These are phyloP conservation scores for Gambelia wislizenii DNA, from an alignment of 2,797 vertebrate species.

Conservation along the genomic window DNA sequence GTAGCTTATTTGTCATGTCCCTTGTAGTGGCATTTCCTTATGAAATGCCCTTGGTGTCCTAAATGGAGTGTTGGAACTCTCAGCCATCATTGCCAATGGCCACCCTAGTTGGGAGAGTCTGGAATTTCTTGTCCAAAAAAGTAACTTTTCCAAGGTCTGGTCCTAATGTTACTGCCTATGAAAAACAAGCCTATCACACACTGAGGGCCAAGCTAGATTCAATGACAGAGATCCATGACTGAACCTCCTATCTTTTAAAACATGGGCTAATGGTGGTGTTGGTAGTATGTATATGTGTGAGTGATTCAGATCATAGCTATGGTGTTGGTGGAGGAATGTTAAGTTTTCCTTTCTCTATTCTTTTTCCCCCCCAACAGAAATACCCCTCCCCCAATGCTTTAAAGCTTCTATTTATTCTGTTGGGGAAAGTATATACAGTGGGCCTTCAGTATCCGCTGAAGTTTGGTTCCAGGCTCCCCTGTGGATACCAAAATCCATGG, in stretches of 20 bases:
- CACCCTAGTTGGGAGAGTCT: not conserved
- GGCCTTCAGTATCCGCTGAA: no score
- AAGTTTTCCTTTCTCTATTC: not conserved
- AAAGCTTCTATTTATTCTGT: not conserved
- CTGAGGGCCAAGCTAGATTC: no score
- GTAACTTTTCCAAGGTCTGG: not conserved
- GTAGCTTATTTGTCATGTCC: conserved; percentile 29
- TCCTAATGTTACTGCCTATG: not conserved
- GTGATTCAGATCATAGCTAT: not conserved
- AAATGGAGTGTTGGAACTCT: not conserved
- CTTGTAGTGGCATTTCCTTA: conserved; percentile 18
- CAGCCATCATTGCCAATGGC: no score
- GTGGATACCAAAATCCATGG: no score
- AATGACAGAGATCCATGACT: not conserved
- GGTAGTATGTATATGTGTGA: not conserved
- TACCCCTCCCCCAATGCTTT: not conserved
- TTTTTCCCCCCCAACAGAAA: not conserved
- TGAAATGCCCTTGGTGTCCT: conserved; percentile 28
- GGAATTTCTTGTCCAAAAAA: not conserved
- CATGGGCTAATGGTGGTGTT: not conserved
- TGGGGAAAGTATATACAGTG: not conserved
- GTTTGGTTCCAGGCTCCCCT: no score
- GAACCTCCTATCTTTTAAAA: not conserved
- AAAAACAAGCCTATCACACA: no score
- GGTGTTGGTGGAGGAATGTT: not conserved